Evolutionary conservation across 1,140 invertebrate species (phyloP).

Genomic region (Rhyzopertha dominica): DNA sequence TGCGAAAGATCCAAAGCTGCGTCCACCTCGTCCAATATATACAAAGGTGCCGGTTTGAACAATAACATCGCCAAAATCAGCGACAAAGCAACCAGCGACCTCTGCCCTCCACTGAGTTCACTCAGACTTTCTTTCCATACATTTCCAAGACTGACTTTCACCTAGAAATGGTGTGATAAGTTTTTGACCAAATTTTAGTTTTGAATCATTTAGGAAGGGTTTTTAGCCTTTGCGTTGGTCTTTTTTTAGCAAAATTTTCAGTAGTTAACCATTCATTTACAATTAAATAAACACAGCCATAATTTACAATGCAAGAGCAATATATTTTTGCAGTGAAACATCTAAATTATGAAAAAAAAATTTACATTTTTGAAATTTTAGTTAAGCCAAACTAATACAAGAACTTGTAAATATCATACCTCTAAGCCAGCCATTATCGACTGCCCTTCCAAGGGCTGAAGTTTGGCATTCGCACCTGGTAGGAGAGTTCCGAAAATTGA

Average conservation of each 20-base stretch:
- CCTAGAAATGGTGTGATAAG: no score
- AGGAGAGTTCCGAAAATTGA: conserved; percentile 90
- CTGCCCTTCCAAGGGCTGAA: conserved; percentile 70
- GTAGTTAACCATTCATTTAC: no score
- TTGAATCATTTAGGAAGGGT: no score
- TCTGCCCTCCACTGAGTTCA: conserved; percentile 95
- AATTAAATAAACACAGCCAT: no score
- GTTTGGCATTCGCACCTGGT: conserved; percentile 81
- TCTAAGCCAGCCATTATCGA: conserved; percentile 83
- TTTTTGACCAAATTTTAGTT: no score
- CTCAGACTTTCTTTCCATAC: conserved; percentile 95
- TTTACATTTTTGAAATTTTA: no score
- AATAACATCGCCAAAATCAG: conserved; percentile 93
- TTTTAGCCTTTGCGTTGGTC: no score
- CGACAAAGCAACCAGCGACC: conserved; percentile 93
- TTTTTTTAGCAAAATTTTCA: no score
- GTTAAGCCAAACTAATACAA: no score
- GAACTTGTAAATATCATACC: no score
- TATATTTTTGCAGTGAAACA: no score
- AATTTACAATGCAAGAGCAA: not conserved
- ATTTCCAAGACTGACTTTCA: conserved; percentile 88
- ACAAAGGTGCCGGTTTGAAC: conserved; percentile 97
- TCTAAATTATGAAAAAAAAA: no score
- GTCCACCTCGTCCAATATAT: conserved; percentile 99
- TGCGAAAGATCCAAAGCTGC: conserved; percentile 97